Base-by-base conservation (phyloP, 2,888 invertebrate species). In the Aplocera efformata region DNA sequence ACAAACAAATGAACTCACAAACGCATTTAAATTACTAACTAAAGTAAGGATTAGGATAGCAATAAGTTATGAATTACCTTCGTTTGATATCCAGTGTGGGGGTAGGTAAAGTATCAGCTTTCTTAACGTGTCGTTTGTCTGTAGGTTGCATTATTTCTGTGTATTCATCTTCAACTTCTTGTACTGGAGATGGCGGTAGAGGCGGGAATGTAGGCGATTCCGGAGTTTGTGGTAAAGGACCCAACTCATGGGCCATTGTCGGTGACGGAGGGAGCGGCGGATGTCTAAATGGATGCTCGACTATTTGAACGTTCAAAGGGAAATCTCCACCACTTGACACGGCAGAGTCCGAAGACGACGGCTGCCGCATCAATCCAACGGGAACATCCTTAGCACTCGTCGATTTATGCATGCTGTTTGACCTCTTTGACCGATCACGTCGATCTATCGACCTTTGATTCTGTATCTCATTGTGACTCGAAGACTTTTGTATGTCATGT, bases 131-230 rank as follows among this genome's bases (percentile, higher is more conserved):
- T 17, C 89, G 81, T 67, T 88, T 90, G 41, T 85, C 88, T 34
- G 81, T 73, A 3, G 89, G 85, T 50, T 81, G 83, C 66, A 91
- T 73, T 44, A 92, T 91, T 81, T 94, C 94, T 17, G 92, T 91
- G 60, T 93, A 93, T 62, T 94, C 94, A 58, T 94, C 92, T 59
- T 92, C 92, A 43, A 92, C 93, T 78, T 94, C 95, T 73, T 94
- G 94, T 6, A 94, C 94, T 0, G 95, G 95, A 0, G 95, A 95
- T 0, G 95, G 96, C 6, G 96, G 96, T 44, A 96, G 79, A 23
- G 94, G 94, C 10, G 94, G 94, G 66, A 95, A 92, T 33, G 81
- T 85, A 4, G 88, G 89, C 1, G 89, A 89, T 34, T 88, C 89
- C 9, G 89, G 89, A 1, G 89, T 88, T 50, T 78, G 84, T 8